Conservation (phyloP, 2,113 vertebrate genomes). For the Sinocyclocheilus grahami region DNA sequence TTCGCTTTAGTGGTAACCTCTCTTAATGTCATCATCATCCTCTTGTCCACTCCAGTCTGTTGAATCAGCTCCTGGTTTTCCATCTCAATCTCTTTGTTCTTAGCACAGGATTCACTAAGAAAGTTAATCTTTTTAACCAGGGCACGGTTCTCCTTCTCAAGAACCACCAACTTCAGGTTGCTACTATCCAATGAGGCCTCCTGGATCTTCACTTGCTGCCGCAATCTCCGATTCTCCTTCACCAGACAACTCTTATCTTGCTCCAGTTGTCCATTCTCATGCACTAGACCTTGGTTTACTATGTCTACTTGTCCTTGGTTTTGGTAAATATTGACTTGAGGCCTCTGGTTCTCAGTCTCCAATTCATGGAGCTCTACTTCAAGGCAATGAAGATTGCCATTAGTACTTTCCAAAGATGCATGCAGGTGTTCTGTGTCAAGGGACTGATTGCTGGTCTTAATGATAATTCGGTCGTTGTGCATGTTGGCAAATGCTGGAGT, state of each 20-base stretch:
- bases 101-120: constrained; percentile 87
- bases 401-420: constrained; percentile 94
- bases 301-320: constrained; percentile 91
- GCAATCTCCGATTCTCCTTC: constrained; percentile 93
- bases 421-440: constrained; percentile 94
- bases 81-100: constrained; percentile 90
- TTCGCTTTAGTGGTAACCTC: constrained; percentile 78
- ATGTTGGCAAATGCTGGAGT: constrained; percentile 91
- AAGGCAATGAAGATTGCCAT: constrained; percentile 93
- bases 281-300: constrained; percentile 90
- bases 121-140: constrained; percentile 88
- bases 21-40: constrained; percentile 88
- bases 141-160: constrained; percentile 94
- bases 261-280: constrained; percentile 91
- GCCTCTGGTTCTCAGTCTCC: constrained; percentile 89
- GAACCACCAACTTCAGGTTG: constrained; percentile 82
- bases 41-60: constrained; percentile 91
- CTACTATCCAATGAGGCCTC: constrained; percentile 91
- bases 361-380: constrained; percentile 92
- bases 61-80: constrained; percentile 96
- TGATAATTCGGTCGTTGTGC: constrained; percentile 74
- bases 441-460: constrained; percentile 92
- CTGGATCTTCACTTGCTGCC: constrained; percentile 94
- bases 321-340: constrained; percentile 97
- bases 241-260: constrained; percentile 96